Conservation (phyloP, 2,888 invertebrate genomes). For the Pelosia muscerda region DNA sequence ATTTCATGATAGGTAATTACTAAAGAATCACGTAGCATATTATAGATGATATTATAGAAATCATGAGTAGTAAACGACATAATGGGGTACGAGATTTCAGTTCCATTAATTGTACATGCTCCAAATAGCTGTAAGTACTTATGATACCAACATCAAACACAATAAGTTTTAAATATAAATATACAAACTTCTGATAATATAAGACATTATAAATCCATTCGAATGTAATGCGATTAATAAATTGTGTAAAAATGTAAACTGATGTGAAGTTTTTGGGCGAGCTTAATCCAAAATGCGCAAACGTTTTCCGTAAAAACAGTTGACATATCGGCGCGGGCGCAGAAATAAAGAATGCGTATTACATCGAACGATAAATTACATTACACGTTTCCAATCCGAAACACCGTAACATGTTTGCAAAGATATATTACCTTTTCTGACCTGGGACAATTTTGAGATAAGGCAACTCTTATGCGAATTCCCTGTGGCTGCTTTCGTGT, state of each 20-base stretch:
- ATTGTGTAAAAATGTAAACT: constrained; percentile 6
- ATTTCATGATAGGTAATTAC: constrained; percentile 57
- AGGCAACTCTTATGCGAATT: background rate
- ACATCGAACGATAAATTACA: constrained; percentile 25
- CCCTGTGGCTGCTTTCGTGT: background rate
- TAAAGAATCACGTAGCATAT: constrained; percentile 53
- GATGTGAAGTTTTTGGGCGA: background rate
- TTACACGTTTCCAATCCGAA: constrained; percentile 15
- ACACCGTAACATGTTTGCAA: constrained; percentile 12
- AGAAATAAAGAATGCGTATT: constrained; percentile 20
- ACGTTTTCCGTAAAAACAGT: constrained; percentile 16
- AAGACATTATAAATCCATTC: background rate
- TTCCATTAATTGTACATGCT: constrained; percentile 43
- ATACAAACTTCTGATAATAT: constrained; percentile 7
- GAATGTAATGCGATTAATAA: constrained; percentile 13
- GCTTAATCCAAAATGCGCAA: constrained; percentile 13
- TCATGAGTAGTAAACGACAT: constrained; percentile 51
- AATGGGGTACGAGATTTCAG: constrained; percentile 42
- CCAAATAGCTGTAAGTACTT: constrained; percentile 37
- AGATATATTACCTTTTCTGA: constrained; percentile 17
- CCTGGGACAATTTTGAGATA: background rate
- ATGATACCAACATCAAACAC: constrained; percentile 42
- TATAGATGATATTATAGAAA: constrained; percentile 58
- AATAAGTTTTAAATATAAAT: constrained; percentile 29
- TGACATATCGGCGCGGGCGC: constrained; percentile 25